These are phyloP conservation scores for Engraulis encrasicolus DNA, from an alignment of 2,113 vertebrate genomes.

Conservation along the genomic window DNA sequence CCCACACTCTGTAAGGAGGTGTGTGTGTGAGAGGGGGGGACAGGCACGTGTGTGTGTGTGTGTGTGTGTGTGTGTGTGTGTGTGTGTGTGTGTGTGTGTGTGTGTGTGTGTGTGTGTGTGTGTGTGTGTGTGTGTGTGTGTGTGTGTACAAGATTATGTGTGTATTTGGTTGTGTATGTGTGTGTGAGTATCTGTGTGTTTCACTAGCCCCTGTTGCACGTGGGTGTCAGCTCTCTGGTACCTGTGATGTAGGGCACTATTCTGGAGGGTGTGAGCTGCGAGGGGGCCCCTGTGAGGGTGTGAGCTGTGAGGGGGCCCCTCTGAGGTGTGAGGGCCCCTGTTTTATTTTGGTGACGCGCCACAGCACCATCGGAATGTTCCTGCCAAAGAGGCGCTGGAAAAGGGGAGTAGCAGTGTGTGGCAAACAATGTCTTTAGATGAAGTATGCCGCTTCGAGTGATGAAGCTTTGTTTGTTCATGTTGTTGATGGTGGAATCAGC, in stretches of 20 bases:
- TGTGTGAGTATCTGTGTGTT: not conserved
- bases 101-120: not conserved
- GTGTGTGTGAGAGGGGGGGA: constrained; percentile 1
- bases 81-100: not conserved
- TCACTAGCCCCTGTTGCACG: not conserved
- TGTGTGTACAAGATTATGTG: too few relatives aligned
- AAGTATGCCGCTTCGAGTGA: too few relatives aligned
- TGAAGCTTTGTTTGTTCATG: too few relatives aligned
- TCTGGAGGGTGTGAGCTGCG: not conserved
- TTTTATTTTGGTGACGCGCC: constrained; percentile 5
- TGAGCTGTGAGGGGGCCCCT: not conserved
- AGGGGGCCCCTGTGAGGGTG: not conserved
- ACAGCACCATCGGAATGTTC: not conserved
- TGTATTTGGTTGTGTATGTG: too few relatives aligned
- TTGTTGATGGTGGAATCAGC: too few relatives aligned
- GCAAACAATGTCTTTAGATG: too few relatives aligned
- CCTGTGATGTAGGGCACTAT: constrained; percentile 18
- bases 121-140: too few relatives aligned
- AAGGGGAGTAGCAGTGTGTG: not conserved
- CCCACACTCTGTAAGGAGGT: not conserved
- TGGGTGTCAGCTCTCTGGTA: not conserved
- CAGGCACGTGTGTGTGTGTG: not conserved
- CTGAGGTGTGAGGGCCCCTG: not conserved
- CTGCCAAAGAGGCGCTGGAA: not conserved
- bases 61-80: not conserved